A percentile compares a stretch with the other conserved stretches of the same genome.
These are phyloP conservation scores for Augochlorella aurata DNA, from an alignment of 2,888 invertebrate species.

Conservation along the genomic window DNA sequence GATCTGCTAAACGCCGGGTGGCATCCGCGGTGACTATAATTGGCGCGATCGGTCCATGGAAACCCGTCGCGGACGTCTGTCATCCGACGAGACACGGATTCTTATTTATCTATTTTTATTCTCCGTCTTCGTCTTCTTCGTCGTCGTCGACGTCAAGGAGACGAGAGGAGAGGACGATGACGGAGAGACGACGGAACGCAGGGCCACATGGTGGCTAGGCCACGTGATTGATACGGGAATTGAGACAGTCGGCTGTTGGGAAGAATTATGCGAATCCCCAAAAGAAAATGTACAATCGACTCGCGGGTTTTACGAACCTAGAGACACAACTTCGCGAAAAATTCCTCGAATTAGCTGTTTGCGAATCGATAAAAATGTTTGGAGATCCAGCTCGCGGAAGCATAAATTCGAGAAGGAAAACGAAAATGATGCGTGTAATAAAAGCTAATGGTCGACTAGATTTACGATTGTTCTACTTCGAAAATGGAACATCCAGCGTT, in stretches of 20 bases:
- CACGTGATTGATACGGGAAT: conserved; percentile 35
- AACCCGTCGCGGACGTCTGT: conserved; percentile 36
- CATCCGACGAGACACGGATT: conserved; percentile 15
- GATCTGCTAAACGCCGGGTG: conserved; percentile 40
- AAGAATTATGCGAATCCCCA: neutral
- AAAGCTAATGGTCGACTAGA: too few relatives aligned
- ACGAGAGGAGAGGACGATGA: neutral
- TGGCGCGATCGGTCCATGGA: conserved; percentile 37
- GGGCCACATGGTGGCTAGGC: conserved; percentile 3
- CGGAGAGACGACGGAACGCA: neutral
- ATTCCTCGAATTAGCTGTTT: too few relatives aligned
- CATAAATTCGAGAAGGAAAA: too few relatives aligned
- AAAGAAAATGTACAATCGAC: too few relatives aligned
- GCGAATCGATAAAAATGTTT: too few relatives aligned
- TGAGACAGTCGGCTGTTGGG: neutral
- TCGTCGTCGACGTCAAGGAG: too few relatives aligned
- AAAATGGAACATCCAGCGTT: too few relatives aligned
- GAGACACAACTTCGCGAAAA: too few relatives aligned
- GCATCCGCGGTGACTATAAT: conserved; percentile 48
- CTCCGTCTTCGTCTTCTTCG: neutral
- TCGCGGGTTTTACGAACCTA: too few relatives aligned
- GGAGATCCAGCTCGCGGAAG: too few relatives aligned
- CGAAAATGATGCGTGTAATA: too few relatives aligned
- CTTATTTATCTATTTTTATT: neutral
- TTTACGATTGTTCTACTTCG: too few relatives aligned